phyloP scores from a whole-genome alignment of 2,888 invertebrate genomes.

The Oligia strigilis region DNA sequence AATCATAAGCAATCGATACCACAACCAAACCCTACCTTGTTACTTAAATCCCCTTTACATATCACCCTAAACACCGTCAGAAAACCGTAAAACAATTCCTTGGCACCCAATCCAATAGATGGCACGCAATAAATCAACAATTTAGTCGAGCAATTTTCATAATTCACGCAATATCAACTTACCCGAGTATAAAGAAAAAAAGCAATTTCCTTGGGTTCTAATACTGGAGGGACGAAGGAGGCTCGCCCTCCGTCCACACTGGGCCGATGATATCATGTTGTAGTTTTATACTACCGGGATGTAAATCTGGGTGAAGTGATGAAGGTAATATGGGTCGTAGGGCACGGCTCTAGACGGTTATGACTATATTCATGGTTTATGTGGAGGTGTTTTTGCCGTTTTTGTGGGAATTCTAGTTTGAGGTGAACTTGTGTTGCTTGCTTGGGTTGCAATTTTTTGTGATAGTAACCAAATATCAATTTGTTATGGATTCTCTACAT shows the following conservation, averaged over 20 bases:
- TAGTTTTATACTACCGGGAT: constrained; percentile 52
- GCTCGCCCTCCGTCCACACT: constrained; percentile 76
- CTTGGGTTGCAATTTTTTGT: background rate
- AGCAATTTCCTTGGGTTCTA: constrained; percentile 89
- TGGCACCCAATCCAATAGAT: constrained; percentile 77
- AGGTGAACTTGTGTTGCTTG: constrained; percentile 3
- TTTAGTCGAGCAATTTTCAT: constrained; percentile 89
- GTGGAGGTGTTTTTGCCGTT: constrained; percentile 35
- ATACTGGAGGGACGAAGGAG: constrained; percentile 80
- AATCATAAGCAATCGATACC: background rate
- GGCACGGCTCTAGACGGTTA: constrained; percentile 43
- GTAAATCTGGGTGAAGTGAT: constrained; percentile 60
- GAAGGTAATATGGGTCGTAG: constrained; percentile 60
- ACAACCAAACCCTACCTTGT: constrained; percentile 17
- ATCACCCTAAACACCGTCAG: constrained; percentile 58
- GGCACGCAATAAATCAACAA: constrained; percentile 87
- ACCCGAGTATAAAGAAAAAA: constrained; percentile 88
- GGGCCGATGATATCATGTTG: constrained; percentile 57
- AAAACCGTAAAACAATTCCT: constrained; percentile 71
- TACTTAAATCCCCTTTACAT: constrained; percentile 29
- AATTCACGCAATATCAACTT: constrained; percentile 90
- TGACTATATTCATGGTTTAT: constrained; percentile 57
- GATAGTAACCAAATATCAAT: background rate
- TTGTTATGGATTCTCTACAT: too few relatives aligned
- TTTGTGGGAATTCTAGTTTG: constrained; percentile 11